Base-by-base conservation (phyloP, 2,888 invertebrate genomes). In the Mamestra brassicae region DNA sequence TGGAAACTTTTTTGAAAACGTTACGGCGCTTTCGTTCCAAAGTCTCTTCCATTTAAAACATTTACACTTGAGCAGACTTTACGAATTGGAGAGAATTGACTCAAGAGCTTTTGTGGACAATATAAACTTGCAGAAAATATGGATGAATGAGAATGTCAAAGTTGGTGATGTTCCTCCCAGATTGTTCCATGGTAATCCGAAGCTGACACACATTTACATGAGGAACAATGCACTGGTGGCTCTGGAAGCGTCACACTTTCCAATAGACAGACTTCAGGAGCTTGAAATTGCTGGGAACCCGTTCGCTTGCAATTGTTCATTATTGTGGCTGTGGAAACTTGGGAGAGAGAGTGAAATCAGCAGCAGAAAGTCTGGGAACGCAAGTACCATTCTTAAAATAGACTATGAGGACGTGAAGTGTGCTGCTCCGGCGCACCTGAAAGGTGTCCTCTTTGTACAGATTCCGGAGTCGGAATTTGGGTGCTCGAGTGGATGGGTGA, bases 241-340 rank as follows among this genome's bases (percentile, higher is more conserved):
- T 1, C 95, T 98, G 11, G 98, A 98, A 91, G 98, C 98, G 0
- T 98, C 98, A 47, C 98, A 98, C 92, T 98, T 98, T 89, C 98
- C 98, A 50, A 97, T 98, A 88, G 98, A 98, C 91, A 97, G 98
- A 87, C 95, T 99, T 85, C 97, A 97, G 90, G 97, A 97, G 77
- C 95, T 99, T 52, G 97, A 98, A 85, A 97, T 99, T 70, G 98
- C 98, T 52, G 98, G 98, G 50, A 98, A 99, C 95, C 98, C 98
- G 0, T 97, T 99, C 81, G 97, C 97, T 78, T 99, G 99, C 94
- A 99, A 99, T 93, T 99, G 99, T 91, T 98, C 98, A 68, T 95
- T 99, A 77, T 97, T 98, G 80, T 99, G 99, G 99, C 95, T 99
- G 61, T 98, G 98, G 98, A 98, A 98, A 90, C 96, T 98, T 63